Base-by-base conservation (phyloP, 1,140 invertebrate species). In the Coelopa frigida region DNA sequence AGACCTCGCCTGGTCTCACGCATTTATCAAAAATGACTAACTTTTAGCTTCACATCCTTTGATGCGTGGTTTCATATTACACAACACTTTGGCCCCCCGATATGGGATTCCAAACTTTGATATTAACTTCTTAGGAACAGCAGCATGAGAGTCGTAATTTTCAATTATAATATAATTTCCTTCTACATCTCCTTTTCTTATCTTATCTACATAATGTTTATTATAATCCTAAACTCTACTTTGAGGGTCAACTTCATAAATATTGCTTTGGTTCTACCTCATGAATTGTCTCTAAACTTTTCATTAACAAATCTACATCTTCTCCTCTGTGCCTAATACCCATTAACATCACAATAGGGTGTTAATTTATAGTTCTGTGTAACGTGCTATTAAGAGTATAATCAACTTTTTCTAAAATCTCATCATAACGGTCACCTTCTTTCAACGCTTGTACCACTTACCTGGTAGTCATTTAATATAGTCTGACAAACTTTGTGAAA, bases 301-400 rank as follows among this genome's bases (percentile, higher is more conserved):
- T 14, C 5, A 47, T 32, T 23, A 12, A 44, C 22, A 52, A 54
- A 57, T 12, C 27, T 29, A 29, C 14, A 29, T 29, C 14, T 29
- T 29, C 27, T 29, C 27, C 27, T 29, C 14, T 29, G 8, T 29
- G 27, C 14, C 14, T 8, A 8, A 29, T 8, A 10, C 8, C 27
- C 27, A 29, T 10, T 14, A 29, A 29, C 27, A 29, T 29, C 14
- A 29, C 27, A 14, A 8, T 29, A 29, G 27, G 27, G 14, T 10
- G 8, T 8, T 29, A 8, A 8, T 29, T 29, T 10, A 14, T 10
- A 29, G 27, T 10, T 29, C 27, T 29, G 14, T 29, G 8, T 10
- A 29, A 10, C 14, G 27, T 29, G 27, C 14, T 29, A 29, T 29
- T 29, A 29, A 29, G 27, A 14, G 27, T 14, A 29, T 10, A 29